Evolutionary conservation across 2,888 invertebrate genomes (phyloP).

Genomic region (Sussaba pulchella): DNA sequence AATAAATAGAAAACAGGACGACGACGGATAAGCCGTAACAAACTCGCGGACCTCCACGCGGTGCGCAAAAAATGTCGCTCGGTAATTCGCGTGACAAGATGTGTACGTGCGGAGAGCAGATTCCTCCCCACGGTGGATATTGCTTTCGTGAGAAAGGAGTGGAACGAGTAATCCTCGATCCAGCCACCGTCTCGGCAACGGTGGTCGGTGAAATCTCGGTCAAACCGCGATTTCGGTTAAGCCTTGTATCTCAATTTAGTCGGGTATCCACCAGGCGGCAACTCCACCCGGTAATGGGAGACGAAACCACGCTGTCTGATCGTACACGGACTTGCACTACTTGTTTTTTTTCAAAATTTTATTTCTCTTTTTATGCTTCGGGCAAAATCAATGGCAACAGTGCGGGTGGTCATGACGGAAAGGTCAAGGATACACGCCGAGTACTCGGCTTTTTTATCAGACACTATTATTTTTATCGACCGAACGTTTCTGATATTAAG

Average conservation of each 20-base stretch:
- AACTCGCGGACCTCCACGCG: conserved; percentile 35
- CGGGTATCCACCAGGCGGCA: conserved; percentile 6
- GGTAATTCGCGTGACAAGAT: conserved; percentile 52
- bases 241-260: conserved; percentile 29
- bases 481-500: no score
- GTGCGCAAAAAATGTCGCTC: conserved; percentile 12
- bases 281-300: neutral
- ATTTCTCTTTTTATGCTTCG: no score
- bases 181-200: conserved; percentile 9
- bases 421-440: no score
- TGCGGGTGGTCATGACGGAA: no score
- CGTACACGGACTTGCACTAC: conserved; percentile 5
- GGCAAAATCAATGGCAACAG: no score
- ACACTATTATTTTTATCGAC: no score
- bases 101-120: conserved; percentile 26
- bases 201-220: conserved; percentile 27
- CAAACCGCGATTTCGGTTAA: conserved; percentile 32
- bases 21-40: conserved; percentile 43
- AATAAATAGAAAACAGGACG: conserved; percentile 17
- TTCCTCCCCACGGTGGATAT: conserved; percentile 18
- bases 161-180: conserved; percentile 21
- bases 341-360: neutral
- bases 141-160: neutral
- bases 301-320: neutral
- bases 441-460: no score